phyloP scores from a whole-genome alignment of 2,888 invertebrate genomes.

The Scaptomyza cyrtandrae region DNA sequence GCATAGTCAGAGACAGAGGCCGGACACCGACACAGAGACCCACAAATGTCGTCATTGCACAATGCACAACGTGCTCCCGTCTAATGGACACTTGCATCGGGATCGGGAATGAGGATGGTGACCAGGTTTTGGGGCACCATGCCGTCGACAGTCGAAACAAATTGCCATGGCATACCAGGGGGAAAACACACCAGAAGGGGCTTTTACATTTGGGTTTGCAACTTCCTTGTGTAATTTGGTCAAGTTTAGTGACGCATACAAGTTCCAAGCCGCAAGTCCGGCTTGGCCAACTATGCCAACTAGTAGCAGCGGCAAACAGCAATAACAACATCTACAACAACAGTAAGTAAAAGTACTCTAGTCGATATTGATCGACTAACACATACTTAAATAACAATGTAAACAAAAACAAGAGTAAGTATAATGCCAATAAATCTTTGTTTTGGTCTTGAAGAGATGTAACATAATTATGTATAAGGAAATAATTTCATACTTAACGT shows the following conservation, averaged over 20 bases:
- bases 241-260: constrained; percentile 79
- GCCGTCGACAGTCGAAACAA: constrained; percentile 51
- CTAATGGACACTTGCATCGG: constrained; percentile 54
- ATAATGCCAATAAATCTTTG: background rate
- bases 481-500: background rate
- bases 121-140: constrained; percentile 3
- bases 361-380: background rate
- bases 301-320: constrained; percentile 11
- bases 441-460: background rate
- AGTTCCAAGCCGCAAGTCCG: constrained; percentile 64
- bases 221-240: constrained; percentile 80
- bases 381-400: background rate
- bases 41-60: constrained; percentile 64
- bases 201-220: constrained; percentile 1
- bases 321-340: constrained; percentile 7
- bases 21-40: constrained; percentile 57
- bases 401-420: background rate
- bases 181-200: constrained; percentile 1
- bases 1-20: constrained; percentile 34
- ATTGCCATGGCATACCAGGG: constrained; percentile 35
- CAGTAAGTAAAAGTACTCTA: constrained; percentile 4
- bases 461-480: background rate
- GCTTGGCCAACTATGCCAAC: constrained; percentile 68
- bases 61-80: constrained; percentile 48
- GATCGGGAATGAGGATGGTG: constrained; percentile 3